Conservation (phyloP, 37 sponge, comb jelly and placozoan genomes). For the Haliclona indistincta region DNA sequence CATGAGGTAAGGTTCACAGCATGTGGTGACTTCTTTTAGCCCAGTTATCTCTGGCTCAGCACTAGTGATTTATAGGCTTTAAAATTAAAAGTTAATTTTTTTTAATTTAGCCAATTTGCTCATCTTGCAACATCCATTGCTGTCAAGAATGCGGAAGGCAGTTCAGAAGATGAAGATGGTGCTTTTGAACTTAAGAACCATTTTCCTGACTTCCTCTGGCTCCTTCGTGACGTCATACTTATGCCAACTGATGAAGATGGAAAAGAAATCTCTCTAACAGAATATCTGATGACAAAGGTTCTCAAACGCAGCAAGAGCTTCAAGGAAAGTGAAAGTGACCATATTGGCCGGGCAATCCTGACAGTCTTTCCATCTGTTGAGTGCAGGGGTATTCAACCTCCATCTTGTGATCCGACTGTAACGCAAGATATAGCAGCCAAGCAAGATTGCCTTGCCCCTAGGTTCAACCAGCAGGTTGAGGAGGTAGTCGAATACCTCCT, state of each 20-base stretch:
- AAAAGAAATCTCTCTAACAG: conserved; percentile 15
- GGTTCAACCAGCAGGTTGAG: conserved; percentile 7
- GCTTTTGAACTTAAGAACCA: background rate
- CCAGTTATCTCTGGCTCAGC: too few species aligned
- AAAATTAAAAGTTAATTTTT: background rate
- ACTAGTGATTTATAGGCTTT: too few species aligned
- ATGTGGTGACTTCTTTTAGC: too few species aligned
- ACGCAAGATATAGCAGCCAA: conserved; percentile 1
- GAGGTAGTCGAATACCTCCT: conserved; percentile 1
- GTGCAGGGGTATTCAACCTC: conserved; percentile 21
- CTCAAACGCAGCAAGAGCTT: background rate
- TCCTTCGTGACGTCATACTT: conserved; percentile 33
- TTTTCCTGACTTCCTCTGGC: conserved; percentile 59
- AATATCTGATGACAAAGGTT: conserved; percentile 18
- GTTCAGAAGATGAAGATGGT: too few species aligned
- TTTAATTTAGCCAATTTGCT: conserved; percentile 13
- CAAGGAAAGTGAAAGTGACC: conserved; percentile 3
- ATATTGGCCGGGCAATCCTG: conserved; percentile 2
- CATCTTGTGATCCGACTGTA: conserved; percentile 10
- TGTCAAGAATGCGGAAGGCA: background rate
- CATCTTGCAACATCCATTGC: conserved; percentile 13
- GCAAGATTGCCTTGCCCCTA: conserved; percentile 5
- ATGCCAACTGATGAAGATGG: conserved; percentile 1
- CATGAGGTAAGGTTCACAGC: conserved; percentile 43
- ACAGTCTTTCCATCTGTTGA: conserved; percentile 30